A percentile compares a stretch with the other conserved stretches of the same genome.
These are phyloP conservation scores for Xanthorhoe designata DNA, from an alignment of 2,888 invertebrate genomes.

Conservation along the genomic window DNA sequence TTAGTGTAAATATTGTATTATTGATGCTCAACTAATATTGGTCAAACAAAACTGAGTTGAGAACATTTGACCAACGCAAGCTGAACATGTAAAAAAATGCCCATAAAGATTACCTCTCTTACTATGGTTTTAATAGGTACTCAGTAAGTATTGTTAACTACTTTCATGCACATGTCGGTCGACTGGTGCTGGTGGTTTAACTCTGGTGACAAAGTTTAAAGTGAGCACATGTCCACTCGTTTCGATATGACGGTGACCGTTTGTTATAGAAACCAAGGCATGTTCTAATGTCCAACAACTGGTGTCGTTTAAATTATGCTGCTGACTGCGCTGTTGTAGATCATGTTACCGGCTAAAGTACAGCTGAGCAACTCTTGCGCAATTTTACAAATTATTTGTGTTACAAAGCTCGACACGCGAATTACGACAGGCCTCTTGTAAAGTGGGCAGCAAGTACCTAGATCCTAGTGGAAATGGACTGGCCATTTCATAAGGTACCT, in stretches of 20 bases:
- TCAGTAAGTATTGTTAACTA: no score
- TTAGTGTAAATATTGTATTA: no score
- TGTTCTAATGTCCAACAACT: conserved; percentile 47
- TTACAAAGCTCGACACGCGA: conserved; percentile 34
- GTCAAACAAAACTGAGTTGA: no score
- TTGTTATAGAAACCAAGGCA: background rate
- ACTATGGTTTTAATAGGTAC: no score
- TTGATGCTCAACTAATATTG: no score
- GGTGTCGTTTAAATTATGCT: conserved; percentile 33
- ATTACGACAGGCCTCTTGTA: conserved; percentile 26
- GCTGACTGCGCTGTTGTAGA: conserved; percentile 38
- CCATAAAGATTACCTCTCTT: no score
- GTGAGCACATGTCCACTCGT: background rate
- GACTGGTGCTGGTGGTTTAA: no score
- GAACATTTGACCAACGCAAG: no score
- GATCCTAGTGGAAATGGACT: conserved; percentile 16
- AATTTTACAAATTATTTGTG: conserved; percentile 36
- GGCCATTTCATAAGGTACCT: conserved; percentile 1
- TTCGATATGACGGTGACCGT: background rate
- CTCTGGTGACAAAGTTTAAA: no score
- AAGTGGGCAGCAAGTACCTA: conserved; percentile 8
- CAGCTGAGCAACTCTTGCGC: conserved; percentile 40
- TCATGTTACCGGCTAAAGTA: conserved; percentile 39
- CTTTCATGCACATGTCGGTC: no score
- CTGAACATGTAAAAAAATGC: no score